Base-by-base conservation (phyloP, 2,888 invertebrate genomes). In the Rhodophaea formosa region DNA sequence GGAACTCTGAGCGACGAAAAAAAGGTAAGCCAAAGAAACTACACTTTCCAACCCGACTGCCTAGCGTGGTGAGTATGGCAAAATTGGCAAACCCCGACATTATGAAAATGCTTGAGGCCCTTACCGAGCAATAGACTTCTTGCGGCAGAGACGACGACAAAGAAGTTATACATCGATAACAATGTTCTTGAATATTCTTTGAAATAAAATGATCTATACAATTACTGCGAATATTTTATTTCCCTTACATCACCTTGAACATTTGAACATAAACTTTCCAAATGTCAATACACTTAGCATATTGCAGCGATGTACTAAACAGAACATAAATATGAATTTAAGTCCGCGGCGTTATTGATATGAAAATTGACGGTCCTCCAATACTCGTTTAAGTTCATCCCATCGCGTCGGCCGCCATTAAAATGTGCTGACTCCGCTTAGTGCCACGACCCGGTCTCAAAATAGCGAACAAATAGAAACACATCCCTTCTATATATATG, bases 391-490 rank as follows among this genome's bases (percentile, higher is more conserved):
- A 39, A 8, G 16, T 52, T n/a, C 2, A 7, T 35, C 51, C 35
- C 51, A 35, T 52, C 16, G 46, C 12, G 46, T 16, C 46, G 58
- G 64, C 67, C 60, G 64, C 68, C 65, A 79, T 83, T 80, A 77
- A 77, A 80, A 77, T 67, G 56, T 66, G 80, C 81, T 81, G 77
- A 83, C 72, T 61, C 52, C 61, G 57, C 59, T 58, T 61, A 63
- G 65, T 60, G 61, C 57, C 65, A 62, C 67, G 65, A 61, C 70
- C 64, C 67, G 69, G 63, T 59, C 59, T 12, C 39, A 39, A 39
- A 2, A n/a, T 39, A 39, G 12, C 12, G 39, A 39, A 12, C 10
- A n/a, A 12, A 6, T n/a, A 39, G 39, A 39, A 39, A 12, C 23
- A 5, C 2, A 23, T 23, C 23, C 3, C 23, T 3, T 3, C 23